Evolutionary conservation across 2,797 vertebrate species (phyloP).

Genomic region (Fundulus diaphanus): DNA sequence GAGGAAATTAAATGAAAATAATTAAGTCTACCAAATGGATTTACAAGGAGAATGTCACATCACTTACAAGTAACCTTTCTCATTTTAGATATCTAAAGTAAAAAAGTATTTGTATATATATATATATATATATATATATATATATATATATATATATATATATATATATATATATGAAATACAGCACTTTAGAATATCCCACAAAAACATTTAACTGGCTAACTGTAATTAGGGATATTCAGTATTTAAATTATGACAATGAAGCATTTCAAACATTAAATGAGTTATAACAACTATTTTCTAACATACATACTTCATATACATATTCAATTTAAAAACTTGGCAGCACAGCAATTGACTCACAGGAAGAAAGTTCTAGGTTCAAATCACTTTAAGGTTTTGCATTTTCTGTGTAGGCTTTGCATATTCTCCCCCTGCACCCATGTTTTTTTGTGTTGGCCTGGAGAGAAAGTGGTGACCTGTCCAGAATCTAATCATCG

Average conservation of each 20-base stretch:
- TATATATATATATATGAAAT: neutral
- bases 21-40: neutral
- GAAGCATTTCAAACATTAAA: neutral
- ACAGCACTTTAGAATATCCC: neutral
- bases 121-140: no score
- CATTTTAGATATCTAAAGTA: neutral
- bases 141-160: no score
- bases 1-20: neutral
- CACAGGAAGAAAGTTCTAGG: neutral
- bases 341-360: neutral
- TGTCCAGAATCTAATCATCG: neutral
- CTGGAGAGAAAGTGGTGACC: neutral
- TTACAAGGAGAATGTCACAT: neutral
- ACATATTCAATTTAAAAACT: neutral
- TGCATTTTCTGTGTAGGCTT: neutral
- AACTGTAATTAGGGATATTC: neutral
- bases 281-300: neutral
- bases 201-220: neutral
- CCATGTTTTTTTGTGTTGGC: neutral
- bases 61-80: neutral
- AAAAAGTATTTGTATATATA: neutral
- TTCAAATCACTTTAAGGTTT: no score
- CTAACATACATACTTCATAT: neutral
- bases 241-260: neutral
- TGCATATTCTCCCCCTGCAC: neutral